These are phyloP conservation scores for Trichogramma pretiosum DNA, from an alignment of 1,140 invertebrate species.

Conservation along the genomic window DNA sequence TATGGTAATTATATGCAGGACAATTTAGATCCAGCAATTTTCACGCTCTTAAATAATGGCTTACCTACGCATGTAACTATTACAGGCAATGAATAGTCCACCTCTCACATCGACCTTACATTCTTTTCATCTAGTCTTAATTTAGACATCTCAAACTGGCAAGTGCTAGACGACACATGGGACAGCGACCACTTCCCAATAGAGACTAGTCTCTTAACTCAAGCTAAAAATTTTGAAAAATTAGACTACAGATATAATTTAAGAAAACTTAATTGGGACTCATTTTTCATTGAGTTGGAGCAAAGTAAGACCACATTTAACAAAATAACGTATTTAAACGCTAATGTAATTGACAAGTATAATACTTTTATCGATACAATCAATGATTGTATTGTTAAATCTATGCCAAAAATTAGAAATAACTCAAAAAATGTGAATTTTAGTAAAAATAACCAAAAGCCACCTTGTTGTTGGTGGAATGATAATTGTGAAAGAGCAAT, in stretches of 20 bases:
- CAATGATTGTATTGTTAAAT: neutral
- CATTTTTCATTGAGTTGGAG: neutral
- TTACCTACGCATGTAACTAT: neutral
- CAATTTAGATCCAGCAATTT: neutral
- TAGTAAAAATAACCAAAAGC: neutral
- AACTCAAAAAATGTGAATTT: too few species aligned
- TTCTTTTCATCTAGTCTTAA: slow-evolving; percentile 15
- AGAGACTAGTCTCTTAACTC: slow-evolving; percentile 7
- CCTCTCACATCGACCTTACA: too few species aligned
- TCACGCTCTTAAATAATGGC: neutral
- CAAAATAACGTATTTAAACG: neutral
- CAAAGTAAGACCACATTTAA: neutral
- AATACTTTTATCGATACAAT: neutral
- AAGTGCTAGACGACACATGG: slow-evolving; percentile 16
- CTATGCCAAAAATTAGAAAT: too few species aligned
- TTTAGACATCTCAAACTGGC: slow-evolving; percentile 14
- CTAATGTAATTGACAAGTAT: neutral
- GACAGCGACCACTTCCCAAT: slow-evolving; percentile 21
- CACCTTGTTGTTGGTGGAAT: neutral
- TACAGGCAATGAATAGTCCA: neutral
- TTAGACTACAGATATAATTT: slow-evolving; percentile 10
- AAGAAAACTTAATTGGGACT: neutral
- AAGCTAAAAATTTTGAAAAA: neutral
- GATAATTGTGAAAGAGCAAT: neutral
- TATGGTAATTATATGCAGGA: neutral